phyloP scores from a whole-genome alignment of 2,113 vertebrate species.

The Hoplias malabaricus region DNA sequence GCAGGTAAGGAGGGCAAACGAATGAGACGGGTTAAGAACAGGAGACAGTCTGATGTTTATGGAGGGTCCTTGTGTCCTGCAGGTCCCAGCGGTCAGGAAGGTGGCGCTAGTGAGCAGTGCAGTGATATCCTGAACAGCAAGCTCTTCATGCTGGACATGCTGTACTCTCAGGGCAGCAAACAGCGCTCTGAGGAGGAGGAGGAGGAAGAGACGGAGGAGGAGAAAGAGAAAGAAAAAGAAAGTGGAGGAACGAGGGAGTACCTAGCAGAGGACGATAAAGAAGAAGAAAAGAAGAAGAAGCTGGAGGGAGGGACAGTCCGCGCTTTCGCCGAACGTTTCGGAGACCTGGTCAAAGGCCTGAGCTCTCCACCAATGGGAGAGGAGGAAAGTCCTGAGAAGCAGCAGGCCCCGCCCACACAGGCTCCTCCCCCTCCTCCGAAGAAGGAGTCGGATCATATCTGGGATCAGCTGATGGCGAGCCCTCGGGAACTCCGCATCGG shows the following conservation, averaged over 20 bases:
- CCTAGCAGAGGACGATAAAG: too few species aligned
- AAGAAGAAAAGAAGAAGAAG: constrained; percentile 72
- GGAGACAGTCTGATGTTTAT: too few species aligned
- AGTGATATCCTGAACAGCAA: constrained; percentile 90
- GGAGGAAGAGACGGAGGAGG: constrained; percentile 70
- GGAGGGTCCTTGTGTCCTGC: constrained; percentile 15
- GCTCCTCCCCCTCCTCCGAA: constrained; percentile 58
- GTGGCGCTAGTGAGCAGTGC: constrained; percentile 83
- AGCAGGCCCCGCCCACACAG: constrained; percentile 46
- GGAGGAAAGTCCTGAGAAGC: constrained; percentile 35
- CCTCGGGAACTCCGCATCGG: constrained; percentile 92
- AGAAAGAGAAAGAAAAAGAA: constrained; percentile 61
- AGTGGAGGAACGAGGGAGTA: constrained; percentile 67
- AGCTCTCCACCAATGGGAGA: constrained; percentile 64
- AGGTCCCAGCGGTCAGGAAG: constrained; percentile 76
- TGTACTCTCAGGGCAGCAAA: constrained; percentile 92
- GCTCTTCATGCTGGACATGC: constrained; percentile 96
- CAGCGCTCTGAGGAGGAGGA: constrained; percentile 79
- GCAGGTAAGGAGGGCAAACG: too few species aligned
- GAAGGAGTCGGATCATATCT: constrained; percentile 92
- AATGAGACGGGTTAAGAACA: too few species aligned
- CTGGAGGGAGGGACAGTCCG: constrained; percentile 80
- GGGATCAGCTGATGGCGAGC: constrained; percentile 95
- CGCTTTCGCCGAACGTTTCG: constrained; percentile 87
- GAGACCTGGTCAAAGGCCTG: constrained; percentile 80